phyloP scores from a whole-genome alignment of 2,888 invertebrate species.

The Saturnia pavonia region DNA sequence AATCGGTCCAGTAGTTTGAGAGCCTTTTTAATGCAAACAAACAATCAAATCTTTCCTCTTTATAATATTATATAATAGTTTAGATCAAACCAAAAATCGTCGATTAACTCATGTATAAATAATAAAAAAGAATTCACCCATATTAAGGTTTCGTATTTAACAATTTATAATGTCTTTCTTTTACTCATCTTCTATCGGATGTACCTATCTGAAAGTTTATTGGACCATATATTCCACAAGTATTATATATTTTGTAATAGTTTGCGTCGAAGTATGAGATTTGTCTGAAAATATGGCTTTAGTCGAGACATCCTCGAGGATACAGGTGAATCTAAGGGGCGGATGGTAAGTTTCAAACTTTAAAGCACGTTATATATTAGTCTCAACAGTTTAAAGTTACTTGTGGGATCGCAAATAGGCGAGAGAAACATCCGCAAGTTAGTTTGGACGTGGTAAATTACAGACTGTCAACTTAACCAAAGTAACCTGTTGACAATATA shows the following conservation, averaged over 20 bases:
- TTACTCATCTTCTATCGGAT: not conserved
- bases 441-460: constrained; percentile 70
- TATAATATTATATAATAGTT: no score
- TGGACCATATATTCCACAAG: not conserved
- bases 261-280: constrained; percentile 37
- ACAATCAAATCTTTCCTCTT: no score
- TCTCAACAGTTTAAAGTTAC: constrained; percentile 70
- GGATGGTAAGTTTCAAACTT: constrained; percentile 54
- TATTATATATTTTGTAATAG: constrained; percentile 27
- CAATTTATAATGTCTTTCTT: not conserved
- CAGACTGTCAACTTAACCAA: constrained; percentile 73
- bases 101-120: no score
- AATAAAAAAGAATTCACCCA: no score
- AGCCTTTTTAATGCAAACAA: no score
- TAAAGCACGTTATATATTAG: constrained; percentile 68
- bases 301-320: constrained; percentile 40
- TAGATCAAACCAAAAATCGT: no score
- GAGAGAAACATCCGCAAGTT: constrained; percentile 63
- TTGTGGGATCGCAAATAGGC: constrained; percentile 70
- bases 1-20: no score
- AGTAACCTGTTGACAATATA: constrained; percentile 77
- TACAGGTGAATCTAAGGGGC: constrained; percentile 53
- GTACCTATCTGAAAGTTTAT: not conserved
- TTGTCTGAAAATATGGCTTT: constrained; percentile 44
- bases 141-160: no score